Evolutionary conservation across 2,113 vertebrate species (phyloP), one percentile per base, ranked within the genome.

Genomic region (Noctilio leporinus): DNA sequence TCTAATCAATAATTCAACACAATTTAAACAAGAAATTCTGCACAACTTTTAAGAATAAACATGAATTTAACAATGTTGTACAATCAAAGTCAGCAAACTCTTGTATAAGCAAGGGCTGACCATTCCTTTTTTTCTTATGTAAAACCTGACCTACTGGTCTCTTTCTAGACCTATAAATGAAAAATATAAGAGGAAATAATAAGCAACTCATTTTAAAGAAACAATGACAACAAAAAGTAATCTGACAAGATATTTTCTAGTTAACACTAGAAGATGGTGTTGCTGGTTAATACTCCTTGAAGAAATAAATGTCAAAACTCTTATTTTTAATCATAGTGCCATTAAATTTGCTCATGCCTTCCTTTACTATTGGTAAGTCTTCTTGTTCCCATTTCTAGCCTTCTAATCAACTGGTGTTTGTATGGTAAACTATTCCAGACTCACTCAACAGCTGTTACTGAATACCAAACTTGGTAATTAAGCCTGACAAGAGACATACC

Each of bases 401-500:
- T 97, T 88, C 96, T 96, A 95, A 96, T 95, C 96, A 95, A 97
- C 93, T 0, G 86, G 26, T 22, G 5, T 96, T 93, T 69, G 69
- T 70, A 96, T 11, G 86, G 92, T 3, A 93, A 88, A 95, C 75
- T 84, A 94, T 73, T 96, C 89, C 92, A 95, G 88, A 91, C 76
- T 97, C 96, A 97, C 87, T 96, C 96, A 97, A 92, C 95, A 97
- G 92, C 97, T 98, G 95, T 92, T 97, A 97, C 40, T 97, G 98
- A 98, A 97, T 30, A 98, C 95, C 96, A 98, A 96, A 97, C 86
- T 96, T 97, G 95, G 96, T 97, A 97, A 98, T 96, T 97, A 97
- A 93, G 76, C 67, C 95, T 95, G 97, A 96, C 94, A 96, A 96
- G 92, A 53, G 82, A 73, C 93, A 94, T 86, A 97, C 84, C 97